phyloP scores from a whole-genome alignment of 2,113 vertebrate genomes.

The Telmatochromis sp. region DNA sequence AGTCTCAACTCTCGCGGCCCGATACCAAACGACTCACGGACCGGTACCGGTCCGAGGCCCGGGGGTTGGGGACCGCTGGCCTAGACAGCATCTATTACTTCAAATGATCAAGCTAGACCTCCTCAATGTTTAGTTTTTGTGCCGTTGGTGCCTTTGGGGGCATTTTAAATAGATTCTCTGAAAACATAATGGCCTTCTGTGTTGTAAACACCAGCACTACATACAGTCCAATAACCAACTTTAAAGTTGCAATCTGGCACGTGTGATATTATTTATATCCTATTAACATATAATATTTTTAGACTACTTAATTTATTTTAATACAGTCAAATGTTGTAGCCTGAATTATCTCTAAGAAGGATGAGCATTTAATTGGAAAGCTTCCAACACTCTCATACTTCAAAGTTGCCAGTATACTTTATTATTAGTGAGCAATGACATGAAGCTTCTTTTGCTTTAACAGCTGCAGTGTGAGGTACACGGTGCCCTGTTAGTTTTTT shows the following conservation, averaged over 20 bases:
- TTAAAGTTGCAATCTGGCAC: background rate
- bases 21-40: too few relatives aligned
- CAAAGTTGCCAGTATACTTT: background rate
- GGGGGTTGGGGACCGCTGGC: too few relatives aligned
- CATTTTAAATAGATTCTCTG: background rate
- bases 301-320: background rate
- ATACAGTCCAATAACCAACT: background rate
- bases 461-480: background rate
- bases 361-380: background rate
- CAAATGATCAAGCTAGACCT: background rate
- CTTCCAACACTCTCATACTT: background rate
- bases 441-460: background rate
- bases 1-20: too few relatives aligned
- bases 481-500: background rate
- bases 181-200: background rate
- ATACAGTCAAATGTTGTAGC: background rate
- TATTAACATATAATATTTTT: background rate
- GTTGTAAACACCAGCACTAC: background rate
- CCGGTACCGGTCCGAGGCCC: too few relatives aligned
- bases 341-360: background rate
- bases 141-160: background rate
- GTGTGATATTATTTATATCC: background rate
- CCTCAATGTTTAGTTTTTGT: background rate
- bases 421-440: background rate
- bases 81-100: background rate